phyloP scores from a whole-genome alignment of 2,113 vertebrate genomes.

The Oreochromis tanganicae region DNA sequence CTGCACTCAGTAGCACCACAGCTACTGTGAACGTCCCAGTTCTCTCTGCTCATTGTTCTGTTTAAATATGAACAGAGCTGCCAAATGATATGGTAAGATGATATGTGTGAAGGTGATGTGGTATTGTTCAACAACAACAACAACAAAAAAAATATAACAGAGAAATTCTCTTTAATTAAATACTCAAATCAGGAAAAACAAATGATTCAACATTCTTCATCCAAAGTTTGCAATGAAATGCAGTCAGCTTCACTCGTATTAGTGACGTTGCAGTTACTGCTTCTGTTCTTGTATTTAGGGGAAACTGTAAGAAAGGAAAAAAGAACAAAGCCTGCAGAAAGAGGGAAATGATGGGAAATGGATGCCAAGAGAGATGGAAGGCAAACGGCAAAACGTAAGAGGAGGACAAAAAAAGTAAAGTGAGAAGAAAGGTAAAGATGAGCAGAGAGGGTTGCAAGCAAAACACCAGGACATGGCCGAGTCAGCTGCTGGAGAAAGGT shows the following conservation, averaged over 20 bases:
- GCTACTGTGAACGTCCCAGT: neutral
- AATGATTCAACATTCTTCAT: neutral
- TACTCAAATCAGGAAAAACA: neutral
- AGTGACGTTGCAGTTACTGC: neutral
- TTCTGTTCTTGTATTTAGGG: neutral
- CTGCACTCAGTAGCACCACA: neutral
- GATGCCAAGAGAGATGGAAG: neutral
- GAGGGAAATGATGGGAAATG: fast-evolving
- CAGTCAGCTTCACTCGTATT: neutral
- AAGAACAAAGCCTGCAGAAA: neutral
- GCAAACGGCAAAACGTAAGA: neutral
- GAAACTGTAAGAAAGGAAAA: neutral
- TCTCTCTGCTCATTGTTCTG: neutral
- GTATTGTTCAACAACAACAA: neutral
- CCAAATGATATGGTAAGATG: neutral
- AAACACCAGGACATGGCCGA: slow-evolving; percentile 4
- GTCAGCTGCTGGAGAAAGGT: slow-evolving; percentile 21
- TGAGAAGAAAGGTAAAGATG: neutral
- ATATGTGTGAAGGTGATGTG: neutral
- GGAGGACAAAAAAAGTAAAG: neutral
- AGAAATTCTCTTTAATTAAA: slow-evolving; percentile 35
- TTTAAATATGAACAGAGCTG: neutral
- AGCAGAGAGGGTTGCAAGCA: neutral
- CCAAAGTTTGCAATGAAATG: neutral
- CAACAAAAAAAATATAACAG: neutral